Evolutionary conservation across 1,140 invertebrate genomes (phyloP).

Genomic region (Neotoxoptera formosana): DNA sequence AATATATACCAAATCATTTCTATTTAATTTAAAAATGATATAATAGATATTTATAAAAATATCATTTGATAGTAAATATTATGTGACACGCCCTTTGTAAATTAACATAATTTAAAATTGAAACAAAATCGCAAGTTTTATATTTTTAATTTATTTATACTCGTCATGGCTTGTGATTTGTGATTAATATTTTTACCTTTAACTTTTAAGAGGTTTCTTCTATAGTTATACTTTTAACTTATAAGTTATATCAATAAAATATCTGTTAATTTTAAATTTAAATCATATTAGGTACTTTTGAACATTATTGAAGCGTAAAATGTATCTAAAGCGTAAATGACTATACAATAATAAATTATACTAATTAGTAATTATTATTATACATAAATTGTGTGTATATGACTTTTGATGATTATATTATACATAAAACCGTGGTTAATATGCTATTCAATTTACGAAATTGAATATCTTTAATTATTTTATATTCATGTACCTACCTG

Average conservation of each 20-base stretch:
- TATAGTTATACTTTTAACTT: not conserved
- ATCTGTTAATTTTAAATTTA: not conserved
- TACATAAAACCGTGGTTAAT: not conserved
- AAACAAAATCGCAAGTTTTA: not conserved
- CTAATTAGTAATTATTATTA: not conserved
- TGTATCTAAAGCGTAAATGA: not conserved
- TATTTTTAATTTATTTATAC: not conserved
- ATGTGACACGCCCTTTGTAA: not conserved
- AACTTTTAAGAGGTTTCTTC: not conserved
- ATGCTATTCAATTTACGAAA: not conserved
- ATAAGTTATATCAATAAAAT: not conserved
- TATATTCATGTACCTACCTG: not conserved
- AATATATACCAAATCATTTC: not conserved
- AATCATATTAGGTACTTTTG: not conserved
- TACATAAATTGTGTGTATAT: not conserved
- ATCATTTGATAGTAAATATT: not conserved
- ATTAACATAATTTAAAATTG: not conserved
- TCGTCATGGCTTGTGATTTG: not conserved
- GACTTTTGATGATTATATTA: not conserved
- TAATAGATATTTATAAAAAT: not conserved
- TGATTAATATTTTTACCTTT: not conserved
- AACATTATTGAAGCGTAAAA: not conserved
- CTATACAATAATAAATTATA: not conserved
- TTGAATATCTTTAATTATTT: conserved; percentile 25
- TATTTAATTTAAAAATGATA: not conserved